Conservation (phyloP, 2,113 vertebrate genomes). For the Clarias macrocephalus region DNA sequence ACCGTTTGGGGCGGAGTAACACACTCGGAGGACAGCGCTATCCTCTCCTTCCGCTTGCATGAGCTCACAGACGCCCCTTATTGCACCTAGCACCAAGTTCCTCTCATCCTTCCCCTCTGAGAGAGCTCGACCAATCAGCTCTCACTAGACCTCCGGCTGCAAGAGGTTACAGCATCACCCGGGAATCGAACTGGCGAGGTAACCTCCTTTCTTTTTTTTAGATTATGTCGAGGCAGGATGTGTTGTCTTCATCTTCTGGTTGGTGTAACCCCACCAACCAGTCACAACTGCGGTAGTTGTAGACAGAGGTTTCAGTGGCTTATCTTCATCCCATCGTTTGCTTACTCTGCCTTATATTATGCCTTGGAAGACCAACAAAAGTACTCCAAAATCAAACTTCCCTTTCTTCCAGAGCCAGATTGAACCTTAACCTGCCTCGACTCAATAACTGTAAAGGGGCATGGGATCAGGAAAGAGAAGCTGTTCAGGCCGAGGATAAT, state of each 20-base stretch:
- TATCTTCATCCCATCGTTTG: neutral
- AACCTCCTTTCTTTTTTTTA: neutral
- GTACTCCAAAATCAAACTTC: neutral
- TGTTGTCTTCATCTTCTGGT: neutral
- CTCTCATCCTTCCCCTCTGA: too few relatives aligned
- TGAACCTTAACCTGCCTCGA: neutral
- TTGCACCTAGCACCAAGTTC: too few relatives aligned
- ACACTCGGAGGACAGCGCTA: too few relatives aligned
- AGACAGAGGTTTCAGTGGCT: neutral
- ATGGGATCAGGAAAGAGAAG: neutral
- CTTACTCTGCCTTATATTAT: neutral
- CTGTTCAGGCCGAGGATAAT: neutral
- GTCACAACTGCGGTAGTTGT: neutral
- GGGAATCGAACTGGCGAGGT: too few relatives aligned
- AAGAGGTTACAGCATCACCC: too few relatives aligned
- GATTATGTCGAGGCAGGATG: neutral
- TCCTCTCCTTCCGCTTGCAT: too few relatives aligned
- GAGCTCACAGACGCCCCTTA: too few relatives aligned
- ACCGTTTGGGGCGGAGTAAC: too few relatives aligned
- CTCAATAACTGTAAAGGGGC: neutral
- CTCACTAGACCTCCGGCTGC: too few relatives aligned
- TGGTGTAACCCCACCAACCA: neutral
- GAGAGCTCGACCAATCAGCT: too few relatives aligned
- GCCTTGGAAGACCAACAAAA: neutral
- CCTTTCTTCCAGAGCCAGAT: neutral